These are phyloP conservation scores for Prosapia bicincta DNA, from an alignment of 2,888 invertebrate species.

Conservation along the genomic window DNA sequence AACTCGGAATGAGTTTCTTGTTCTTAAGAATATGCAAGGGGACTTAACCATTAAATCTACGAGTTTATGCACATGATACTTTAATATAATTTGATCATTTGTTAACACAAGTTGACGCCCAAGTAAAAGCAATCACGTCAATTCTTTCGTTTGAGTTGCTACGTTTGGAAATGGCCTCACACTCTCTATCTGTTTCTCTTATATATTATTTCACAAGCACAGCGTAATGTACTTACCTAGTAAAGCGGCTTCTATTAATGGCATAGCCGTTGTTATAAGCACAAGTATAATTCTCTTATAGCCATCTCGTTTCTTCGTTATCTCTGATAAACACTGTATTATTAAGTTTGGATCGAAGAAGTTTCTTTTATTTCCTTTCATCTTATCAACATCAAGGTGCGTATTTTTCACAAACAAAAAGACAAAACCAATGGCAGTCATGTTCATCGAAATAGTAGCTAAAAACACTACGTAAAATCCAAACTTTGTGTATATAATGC, in stretches of 20 bases:
- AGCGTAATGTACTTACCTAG: conserved; percentile 20
- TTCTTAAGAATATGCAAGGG: too few relatives aligned
- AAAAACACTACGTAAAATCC: conserved; percentile 34
- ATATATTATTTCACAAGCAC: too few relatives aligned
- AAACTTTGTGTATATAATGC: conserved; percentile 20
- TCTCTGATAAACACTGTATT: conserved; percentile 5
- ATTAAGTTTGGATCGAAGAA: conserved; percentile 10
- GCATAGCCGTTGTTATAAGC: not conserved
- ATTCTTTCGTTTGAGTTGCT: too few relatives aligned
- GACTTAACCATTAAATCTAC: too few relatives aligned
- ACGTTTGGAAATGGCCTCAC: too few relatives aligned
- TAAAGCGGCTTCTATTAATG: conserved; percentile 10
- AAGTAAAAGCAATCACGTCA: too few relatives aligned
- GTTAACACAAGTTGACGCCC: too few relatives aligned
- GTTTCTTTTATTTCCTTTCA: too few relatives aligned
- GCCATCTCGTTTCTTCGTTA: conserved; percentile 10
- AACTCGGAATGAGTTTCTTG: too few relatives aligned
- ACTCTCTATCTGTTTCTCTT: too few relatives aligned
- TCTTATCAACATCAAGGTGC: not conserved
- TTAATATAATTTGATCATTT: too few relatives aligned
- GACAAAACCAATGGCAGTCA: not conserved
- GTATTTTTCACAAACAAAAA: not conserved
- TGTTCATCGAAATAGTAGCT: not conserved
- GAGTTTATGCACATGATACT: too few relatives aligned
- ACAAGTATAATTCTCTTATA: conserved; percentile 10